Evolutionary conservation across 2,113 vertebrate genomes (phyloP).

Genomic region (Dipodomys spectabilis): DNA sequence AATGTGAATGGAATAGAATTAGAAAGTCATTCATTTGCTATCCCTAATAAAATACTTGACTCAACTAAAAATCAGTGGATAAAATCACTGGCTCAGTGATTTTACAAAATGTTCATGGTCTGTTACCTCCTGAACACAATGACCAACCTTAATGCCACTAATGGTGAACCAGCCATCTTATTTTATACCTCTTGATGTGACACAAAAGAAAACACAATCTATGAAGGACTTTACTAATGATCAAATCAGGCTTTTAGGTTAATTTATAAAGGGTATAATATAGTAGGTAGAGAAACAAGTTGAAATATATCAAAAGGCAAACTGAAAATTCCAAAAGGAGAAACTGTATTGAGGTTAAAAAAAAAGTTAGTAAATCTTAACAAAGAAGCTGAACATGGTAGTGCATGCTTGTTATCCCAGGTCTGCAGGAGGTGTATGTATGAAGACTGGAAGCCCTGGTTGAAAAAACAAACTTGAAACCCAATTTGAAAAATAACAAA

Average conservation of each 20-base stretch:
- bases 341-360: not conserved
- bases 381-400: too few relatives aligned
- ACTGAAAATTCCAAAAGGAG: slow-evolving; percentile 41
- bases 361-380: too few relatives aligned
- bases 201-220: slow-evolving; percentile 26
- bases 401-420: too few relatives aligned
- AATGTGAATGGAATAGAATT: slow-evolving; percentile 53
- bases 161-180: not conserved
- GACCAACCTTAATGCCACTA: not conserved
- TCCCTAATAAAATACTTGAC: not conserved
- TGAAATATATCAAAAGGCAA: slow-evolving; percentile 38
- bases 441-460: too few relatives aligned
- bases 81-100: not conserved
- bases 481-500: too few relatives aligned
- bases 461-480: too few relatives aligned
- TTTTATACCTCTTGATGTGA: not conserved
- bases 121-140: slow-evolving; percentile 3
- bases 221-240: not conserved
- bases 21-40: slow-evolving; percentile 48
- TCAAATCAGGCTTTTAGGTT: slow-evolving; percentile 37
- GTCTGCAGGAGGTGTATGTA: too few relatives aligned
- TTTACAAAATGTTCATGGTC: not conserved
- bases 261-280: slow-evolving; percentile 18
- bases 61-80: slow-evolving; percentile 35
- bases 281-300: not conserved